These are phyloP conservation scores for Sylvia atricapilla DNA, from an alignment of 2,113 vertebrate genomes.

Conservation along the genomic window DNA sequence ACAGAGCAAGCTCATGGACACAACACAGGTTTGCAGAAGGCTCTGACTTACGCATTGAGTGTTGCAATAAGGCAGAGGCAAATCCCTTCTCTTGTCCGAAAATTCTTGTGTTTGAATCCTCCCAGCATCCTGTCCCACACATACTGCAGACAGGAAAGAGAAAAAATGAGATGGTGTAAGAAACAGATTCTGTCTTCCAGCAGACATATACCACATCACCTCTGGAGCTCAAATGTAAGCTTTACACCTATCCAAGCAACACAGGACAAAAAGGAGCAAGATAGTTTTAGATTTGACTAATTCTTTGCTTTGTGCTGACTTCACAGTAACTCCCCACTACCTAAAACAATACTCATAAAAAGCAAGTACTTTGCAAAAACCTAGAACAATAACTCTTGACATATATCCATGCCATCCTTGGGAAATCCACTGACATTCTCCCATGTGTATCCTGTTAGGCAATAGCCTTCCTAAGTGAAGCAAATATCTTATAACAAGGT, in stretches of 20 bases:
- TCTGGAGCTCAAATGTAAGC: not conserved
- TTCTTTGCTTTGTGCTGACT: not conserved
- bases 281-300: not conserved
- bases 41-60: slow-evolving; percentile 84
- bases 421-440: not conserved
- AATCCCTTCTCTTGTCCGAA: slow-evolving; percentile 94
- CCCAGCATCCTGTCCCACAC: slow-evolving; percentile 96
- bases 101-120: slow-evolving; percentile 99
- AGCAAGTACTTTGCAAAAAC: not conserved
- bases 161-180: not conserved
- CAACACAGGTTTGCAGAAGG: not conserved
- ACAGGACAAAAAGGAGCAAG: not conserved
- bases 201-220: not conserved
- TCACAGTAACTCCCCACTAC: not conserved
- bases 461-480: not conserved
- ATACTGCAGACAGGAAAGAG: slow-evolving; percentile 74
- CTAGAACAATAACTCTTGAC: not conserved
- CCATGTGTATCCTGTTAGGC: not conserved
- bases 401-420: not conserved
- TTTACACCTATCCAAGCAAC: not conserved
- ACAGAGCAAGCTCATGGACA: not conserved
- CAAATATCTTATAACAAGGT: not conserved
- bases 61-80: slow-evolving; percentile 97
- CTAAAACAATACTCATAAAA: not conserved
- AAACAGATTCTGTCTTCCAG: not conserved